phyloP scores from a whole-genome alignment of 1,140 invertebrate genomes.

The Mercenaria mercenaria region DNA sequence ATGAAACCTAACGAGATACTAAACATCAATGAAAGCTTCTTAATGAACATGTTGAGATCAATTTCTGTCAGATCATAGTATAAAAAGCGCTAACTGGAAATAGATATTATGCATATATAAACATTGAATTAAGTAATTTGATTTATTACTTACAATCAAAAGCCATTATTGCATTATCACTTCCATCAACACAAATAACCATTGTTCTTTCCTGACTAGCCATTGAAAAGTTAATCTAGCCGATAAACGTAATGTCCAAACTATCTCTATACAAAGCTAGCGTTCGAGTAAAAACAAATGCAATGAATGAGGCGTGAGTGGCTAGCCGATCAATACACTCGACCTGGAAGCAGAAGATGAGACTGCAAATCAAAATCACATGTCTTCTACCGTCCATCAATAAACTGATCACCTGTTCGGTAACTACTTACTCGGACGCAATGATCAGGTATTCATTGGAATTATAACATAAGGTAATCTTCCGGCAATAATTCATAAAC shows the following conservation, averaged over 20 bases:
- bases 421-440: not conserved
- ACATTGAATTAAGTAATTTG: no score
- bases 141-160: constrained; percentile 61
- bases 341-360: not conserved
- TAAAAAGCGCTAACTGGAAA: no score
- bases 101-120: no score
- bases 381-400: not conserved
- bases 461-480: no score
- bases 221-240: no score
- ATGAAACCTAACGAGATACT: no score
- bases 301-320: not conserved
- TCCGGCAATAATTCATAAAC: no score
- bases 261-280: not conserved
- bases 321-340: not conserved
- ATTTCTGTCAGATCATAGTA: no score
- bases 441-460: no score
- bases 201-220: constrained; percentile 3
- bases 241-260: no score
- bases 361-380: not conserved
- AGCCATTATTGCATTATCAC: constrained; percentile 21
- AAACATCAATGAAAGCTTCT: no score
- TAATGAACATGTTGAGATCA: no score
- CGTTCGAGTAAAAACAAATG: not conserved
- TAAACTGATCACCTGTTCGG: not conserved
- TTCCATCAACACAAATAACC: constrained; percentile 43